Percentiles rank a stretch among this genome's conserved stretches.
These are phyloP conservation scores for Neoarius graeffei DNA, from an alignment of 2,113 vertebrate genomes.

Conservation along the genomic window DNA sequence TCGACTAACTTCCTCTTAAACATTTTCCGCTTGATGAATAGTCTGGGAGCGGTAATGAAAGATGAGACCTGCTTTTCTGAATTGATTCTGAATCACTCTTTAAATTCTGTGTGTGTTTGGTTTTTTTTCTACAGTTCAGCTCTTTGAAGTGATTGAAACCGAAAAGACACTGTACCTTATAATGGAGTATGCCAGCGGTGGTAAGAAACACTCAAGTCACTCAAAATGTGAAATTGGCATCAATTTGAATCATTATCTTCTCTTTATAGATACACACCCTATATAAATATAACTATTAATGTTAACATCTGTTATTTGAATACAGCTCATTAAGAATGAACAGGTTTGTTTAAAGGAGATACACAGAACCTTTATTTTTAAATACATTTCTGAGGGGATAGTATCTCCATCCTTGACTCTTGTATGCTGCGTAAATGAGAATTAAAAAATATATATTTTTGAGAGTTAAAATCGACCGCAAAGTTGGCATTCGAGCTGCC, in stretches of 20 bases:
- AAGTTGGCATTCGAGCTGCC: no score
- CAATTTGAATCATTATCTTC: background rate
- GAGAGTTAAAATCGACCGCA: no score
- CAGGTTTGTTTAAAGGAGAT: background rate
- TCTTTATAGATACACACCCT: background rate
- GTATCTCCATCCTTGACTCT: no score
- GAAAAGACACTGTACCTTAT: constrained; percentile 90
- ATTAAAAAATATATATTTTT: no score
- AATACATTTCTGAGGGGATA: no score
- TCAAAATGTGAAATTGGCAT: background rate
- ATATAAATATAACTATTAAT: background rate
- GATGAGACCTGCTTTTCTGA: background rate
- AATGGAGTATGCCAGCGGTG: constrained; percentile 91
- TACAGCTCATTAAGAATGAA: background rate
- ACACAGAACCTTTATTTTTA: no score
- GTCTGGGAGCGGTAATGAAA: background rate
- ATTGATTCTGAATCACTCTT: background rate
- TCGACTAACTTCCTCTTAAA: background rate
- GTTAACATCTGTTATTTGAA: background rate
- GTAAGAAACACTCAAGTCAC: constrained; percentile 48
- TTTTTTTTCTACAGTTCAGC: constrained; percentile 76
- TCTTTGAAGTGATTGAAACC: constrained; percentile 90
- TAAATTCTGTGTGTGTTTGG: constrained; percentile 28
- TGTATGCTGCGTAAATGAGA: no score
- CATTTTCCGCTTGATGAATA: background rate